Percentiles rank a stretch among this genome's conserved stretches.
These are phyloP conservation scores for Diorhabda sublineata DNA, from an alignment of 1,140 invertebrate genomes.

Conservation along the genomic window DNA sequence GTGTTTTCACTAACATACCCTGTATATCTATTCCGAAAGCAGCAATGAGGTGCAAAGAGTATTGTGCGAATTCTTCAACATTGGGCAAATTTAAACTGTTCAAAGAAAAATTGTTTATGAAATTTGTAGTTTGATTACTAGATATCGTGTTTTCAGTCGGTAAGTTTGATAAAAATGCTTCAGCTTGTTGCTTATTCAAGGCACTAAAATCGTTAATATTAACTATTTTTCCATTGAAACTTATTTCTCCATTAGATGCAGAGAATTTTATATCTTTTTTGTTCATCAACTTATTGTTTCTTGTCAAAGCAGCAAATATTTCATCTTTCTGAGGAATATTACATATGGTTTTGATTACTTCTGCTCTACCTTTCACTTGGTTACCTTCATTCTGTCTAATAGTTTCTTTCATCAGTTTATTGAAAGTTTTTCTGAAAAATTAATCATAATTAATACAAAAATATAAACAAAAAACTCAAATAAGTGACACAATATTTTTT, in stretches of 20 bases:
- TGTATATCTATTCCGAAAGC: constrained; percentile 14
- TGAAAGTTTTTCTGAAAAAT: constrained; percentile 37
- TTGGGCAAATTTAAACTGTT: constrained; percentile 7
- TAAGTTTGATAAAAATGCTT: constrained; percentile 23
- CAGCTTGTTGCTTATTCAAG: constrained; percentile 24
- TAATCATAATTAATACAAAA: too few relatives aligned
- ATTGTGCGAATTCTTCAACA: not conserved
- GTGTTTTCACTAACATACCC: constrained; percentile 10
- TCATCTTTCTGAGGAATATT: constrained; percentile 39
- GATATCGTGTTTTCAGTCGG: constrained; percentile 16
- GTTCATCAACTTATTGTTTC: constrained; percentile 37
- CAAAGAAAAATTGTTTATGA: not conserved
- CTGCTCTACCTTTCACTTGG: constrained; percentile 30
- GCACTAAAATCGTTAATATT: constrained; percentile 35
- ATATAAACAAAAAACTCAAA: too few relatives aligned
- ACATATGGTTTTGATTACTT: constrained; percentile 40
- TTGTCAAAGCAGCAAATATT: constrained; percentile 38
- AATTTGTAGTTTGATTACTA: not conserved
- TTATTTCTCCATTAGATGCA: constrained; percentile 31
- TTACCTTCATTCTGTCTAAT: constrained; percentile 30
- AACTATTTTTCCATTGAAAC: constrained; percentile 34
- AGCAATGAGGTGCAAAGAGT: constrained; percentile 7
- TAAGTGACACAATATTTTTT: too few relatives aligned
- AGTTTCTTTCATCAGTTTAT: constrained; percentile 37
- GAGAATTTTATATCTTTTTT: constrained; percentile 34